Base-by-base conservation (phyloP, 92 coral and sea anemone species). In the Virgularia gustaviana region DNA sequence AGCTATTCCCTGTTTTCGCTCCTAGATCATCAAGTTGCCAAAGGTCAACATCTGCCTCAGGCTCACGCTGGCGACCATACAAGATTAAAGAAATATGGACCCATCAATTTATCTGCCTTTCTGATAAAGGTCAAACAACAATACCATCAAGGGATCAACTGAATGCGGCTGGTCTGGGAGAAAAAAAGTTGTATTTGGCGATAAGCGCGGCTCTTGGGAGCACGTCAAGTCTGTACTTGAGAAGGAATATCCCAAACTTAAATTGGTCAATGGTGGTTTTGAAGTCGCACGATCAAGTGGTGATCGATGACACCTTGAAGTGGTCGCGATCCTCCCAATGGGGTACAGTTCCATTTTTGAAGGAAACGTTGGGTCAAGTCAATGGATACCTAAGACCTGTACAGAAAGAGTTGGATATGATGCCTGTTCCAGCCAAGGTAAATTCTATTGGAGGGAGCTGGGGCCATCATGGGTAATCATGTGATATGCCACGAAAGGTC, bases 1-100 rank as follows among this genome's bases (percentile, higher is more conserved):
- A n/a, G n/a, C n/a, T n/a, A n/a, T n/a, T n/a, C n/a, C n/a, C n/a
- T n/a, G n/a, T n/a, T n/a, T 5, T 6, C n/a, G 24, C 57, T 20
- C 24, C 5, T 16, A 51, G 8, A 16, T 51, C 8, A 51, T 5
- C 24, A n/a, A 51, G 57, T 51, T 51, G 57, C 57, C 57, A n/a
- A 51, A 51, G 57, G 19, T 51, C 57, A 8, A 51, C n/a, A 5
- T 51, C 57, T 51, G 24, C 57, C 8, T 16, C 8, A 6, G 6
- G 23, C 18, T n/a, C 57, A 16, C 57, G 57, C 19, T 51, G 57
- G 57, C 77, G 36, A 56, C 32, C 49, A 2, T 71, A 31, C 36
- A 76, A 68, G 64, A 60, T 76, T 25, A 82, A 66, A 42, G 87
- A 70, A 33, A 25, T 78, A 24, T 77, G 83, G 87, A 83, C 68